Evolutionary conservation across 2,888 invertebrate genomes (phyloP).

Genomic region (Ochropleura plecta): DNA sequence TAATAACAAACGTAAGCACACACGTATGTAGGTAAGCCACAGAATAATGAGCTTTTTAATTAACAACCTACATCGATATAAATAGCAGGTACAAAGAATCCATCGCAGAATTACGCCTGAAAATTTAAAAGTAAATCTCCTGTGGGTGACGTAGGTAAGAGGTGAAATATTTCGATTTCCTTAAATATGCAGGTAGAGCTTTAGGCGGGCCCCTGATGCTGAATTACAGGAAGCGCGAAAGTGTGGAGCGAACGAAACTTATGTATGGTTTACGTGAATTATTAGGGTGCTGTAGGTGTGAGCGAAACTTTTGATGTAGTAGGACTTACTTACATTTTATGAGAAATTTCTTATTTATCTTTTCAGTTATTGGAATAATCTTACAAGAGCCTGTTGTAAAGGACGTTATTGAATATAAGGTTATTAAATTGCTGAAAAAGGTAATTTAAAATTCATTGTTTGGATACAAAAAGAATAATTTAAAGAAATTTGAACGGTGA

Average conservation of each 20-base stretch:
- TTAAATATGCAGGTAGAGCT: slow-evolving; percentile 68
- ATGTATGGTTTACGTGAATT: slow-evolving; percentile 43
- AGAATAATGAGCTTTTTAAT: slow-evolving; percentile 65
- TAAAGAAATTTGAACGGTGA: background rate
- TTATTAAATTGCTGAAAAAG: background rate
- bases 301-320: slow-evolving; percentile 20
- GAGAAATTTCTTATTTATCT: slow-evolving; percentile 18
- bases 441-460: background rate
- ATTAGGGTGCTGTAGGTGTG: slow-evolving; percentile 44
- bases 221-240: slow-evolving; percentile 61
- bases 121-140: slow-evolving; percentile 67
- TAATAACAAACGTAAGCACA: slow-evolving; percentile 60
- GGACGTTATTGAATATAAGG: background rate
- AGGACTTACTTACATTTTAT: slow-evolving; percentile 16
- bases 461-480: background rate
- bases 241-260: slow-evolving; percentile 34
- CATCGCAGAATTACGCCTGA: slow-evolving; percentile 51
- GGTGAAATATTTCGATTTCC: slow-evolving; percentile 77
- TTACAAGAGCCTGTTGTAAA: background rate
- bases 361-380: background rate
- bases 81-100: slow-evolving; percentile 49
- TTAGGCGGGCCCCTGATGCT: slow-evolving; percentile 62
- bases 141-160: slow-evolving; percentile 65
- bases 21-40: slow-evolving; percentile 58
- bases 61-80: slow-evolving; percentile 58